Evolutionary conservation across 1,140 invertebrate genomes (phyloP).

Genomic region (Macrobrachium rosenbergii): DNA sequence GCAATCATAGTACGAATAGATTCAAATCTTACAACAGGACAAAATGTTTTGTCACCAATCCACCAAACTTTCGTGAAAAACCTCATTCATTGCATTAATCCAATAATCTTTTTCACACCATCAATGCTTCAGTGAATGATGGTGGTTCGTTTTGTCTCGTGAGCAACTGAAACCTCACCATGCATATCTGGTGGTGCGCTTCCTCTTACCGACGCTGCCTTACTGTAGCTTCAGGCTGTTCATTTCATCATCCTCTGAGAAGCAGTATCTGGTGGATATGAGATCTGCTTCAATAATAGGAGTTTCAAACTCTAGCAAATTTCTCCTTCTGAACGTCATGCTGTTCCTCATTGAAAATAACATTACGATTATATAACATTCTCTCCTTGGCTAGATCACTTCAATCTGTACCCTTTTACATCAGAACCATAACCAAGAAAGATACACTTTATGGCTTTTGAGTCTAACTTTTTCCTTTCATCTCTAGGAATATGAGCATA

Average conservation of each 20-base stretch:
- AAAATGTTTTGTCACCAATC: constrained; percentile 68
- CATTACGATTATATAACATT: constrained; percentile 22
- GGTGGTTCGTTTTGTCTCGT: constrained; percentile 1
- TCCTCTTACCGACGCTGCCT: constrained; percentile 1
- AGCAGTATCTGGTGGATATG: background rate
- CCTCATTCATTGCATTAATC: constrained; percentile 60
- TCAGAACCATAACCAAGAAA: constrained; percentile 5
- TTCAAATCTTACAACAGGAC: constrained; percentile 67
- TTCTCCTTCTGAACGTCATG: no score
- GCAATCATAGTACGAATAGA: constrained; percentile 62
- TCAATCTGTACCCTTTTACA: constrained; percentile 26
- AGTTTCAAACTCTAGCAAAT: no score
- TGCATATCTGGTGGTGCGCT: background rate
- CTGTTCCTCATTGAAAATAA: constrained; percentile 16
- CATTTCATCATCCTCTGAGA: background rate
- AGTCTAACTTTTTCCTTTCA: no score
- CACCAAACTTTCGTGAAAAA: constrained; percentile 66
- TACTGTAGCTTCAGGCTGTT: constrained; percentile 13
- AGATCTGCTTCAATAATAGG: no score
- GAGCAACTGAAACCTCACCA: constrained; percentile 17
- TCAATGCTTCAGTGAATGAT: constrained; percentile 58
- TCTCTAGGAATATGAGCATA: no score
- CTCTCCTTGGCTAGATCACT: constrained; percentile 11
- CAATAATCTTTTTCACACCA: constrained; percentile 57
- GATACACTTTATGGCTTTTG: no score